Evolutionary conservation across 1,140 invertebrate genomes (phyloP), one percentile per base, ranked within the genome.

Genomic region (Danaus plexippus): DNA sequence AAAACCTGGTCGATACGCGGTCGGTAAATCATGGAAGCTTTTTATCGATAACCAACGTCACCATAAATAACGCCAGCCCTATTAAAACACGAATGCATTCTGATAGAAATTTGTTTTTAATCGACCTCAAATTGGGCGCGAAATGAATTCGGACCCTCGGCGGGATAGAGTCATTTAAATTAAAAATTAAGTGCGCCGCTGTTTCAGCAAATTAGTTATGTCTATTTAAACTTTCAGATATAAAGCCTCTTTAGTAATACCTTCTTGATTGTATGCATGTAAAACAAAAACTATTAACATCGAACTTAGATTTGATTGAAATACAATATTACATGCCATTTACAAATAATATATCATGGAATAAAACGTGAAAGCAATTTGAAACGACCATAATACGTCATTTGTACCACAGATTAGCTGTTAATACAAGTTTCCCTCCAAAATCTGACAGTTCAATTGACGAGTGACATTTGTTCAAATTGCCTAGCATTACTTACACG

Each of bases 81-180:
- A 75, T 71, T 69, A 66, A 71, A 63, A 73, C 71, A 61, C 63
- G 65, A 77, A 73, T 77, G 80, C 80, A 77, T 76, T 77, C 72
- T 83, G 69, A 79, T 77, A 81, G 75, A 80, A 80, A 80, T 83
- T 83, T 71, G 77, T 81, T 83, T 83, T 84, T 84, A 84, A 84
- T 84, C 80, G 76, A 77, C 67, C 69, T 75, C 66, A 76, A 85
- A 85, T 85, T 82, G 79, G 77, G 79, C 79, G 81, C 76, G 81
- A 80, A 85, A 85, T 82, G 75, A 85, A 70, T 72, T 68, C 67
- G 74, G 68, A 67, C 80, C 80, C 67, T 54, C 59, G 59, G 63
- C 49, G 59, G 60, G 75, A 81, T 75, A 72, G 59, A 61, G 76
- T 74, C 70, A 77, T 77, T 82, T 75, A 69, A 78, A 77, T 73